These are phyloP conservation scores for Cyphomyrus discorhynchus DNA, from an alignment of 2,113 vertebrate species.

Conservation along the genomic window DNA sequence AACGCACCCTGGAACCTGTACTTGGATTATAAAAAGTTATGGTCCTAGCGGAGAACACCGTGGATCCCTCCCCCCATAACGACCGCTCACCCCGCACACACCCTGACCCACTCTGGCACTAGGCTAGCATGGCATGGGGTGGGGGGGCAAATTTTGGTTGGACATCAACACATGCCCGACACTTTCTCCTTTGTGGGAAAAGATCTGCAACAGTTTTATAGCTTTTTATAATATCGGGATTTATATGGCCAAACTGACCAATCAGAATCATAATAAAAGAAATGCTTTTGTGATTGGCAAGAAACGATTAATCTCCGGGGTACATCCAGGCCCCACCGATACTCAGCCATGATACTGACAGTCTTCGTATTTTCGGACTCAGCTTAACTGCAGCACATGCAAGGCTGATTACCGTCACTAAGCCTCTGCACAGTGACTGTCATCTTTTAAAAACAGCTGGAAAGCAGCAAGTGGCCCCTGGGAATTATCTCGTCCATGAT, in stretches of 20 bases:
- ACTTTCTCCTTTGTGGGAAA: background rate
- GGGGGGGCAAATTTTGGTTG: background rate
- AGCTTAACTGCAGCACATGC: background rate
- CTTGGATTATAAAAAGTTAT: background rate
- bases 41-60: background rate
- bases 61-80: background rate
- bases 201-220: background rate
- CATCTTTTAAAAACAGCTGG: background rate
- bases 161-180: background rate
- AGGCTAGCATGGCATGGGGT: background rate
- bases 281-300: background rate
- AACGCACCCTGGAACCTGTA: background rate
- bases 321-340: background rate
- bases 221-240: background rate
- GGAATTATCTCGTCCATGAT: background rate
- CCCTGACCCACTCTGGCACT: background rate
- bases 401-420: background rate
- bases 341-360: background rate
- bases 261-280: background rate
- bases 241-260: background rate
- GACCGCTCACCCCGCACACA: background rate
- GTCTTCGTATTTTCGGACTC: background rate
- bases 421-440: background rate
- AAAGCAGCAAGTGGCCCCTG: background rate
- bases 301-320: background rate